These are phyloP conservation scores for Oryzias celebensis DNA, from an alignment of 2,113 vertebrate genomes.

Conservation along the genomic window DNA sequence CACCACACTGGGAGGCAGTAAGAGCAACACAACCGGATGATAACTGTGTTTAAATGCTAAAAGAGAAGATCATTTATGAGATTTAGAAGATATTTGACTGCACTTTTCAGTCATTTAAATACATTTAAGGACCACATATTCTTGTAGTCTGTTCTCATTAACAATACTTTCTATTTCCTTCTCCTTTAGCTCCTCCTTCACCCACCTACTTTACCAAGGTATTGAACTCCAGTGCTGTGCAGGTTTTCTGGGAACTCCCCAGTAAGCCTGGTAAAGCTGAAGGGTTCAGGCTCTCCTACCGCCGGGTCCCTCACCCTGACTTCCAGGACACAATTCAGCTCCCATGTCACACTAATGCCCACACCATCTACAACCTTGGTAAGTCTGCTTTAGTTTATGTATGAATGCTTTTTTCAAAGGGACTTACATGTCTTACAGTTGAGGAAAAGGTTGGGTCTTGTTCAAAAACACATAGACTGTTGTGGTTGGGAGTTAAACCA, in stretches of 20 bases:
- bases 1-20: constrained; percentile 77
- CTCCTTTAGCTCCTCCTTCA: constrained; percentile 63
- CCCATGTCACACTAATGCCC: constrained; percentile 60
- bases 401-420: too few relatives aligned
- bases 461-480: too few relatives aligned
- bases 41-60: too few relatives aligned
- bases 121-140: too few relatives aligned
- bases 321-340: constrained; percentile 71
- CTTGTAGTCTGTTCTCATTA: neutral
- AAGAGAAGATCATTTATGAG: too few relatives aligned
- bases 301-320: constrained; percentile 66
- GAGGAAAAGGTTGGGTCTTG: too few relatives aligned
- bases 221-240: constrained; percentile 66
- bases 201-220: constrained; percentile 77
- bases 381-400: constrained; percentile 24
- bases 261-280: constrained; percentile 64
- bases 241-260: constrained; percentile 78
- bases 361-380: constrained; percentile 73
- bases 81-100: too few relatives aligned
- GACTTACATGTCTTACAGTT: too few relatives aligned
- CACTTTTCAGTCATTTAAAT: too few relatives aligned
- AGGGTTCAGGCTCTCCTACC: constrained; percentile 77
- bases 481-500: too few relatives aligned
- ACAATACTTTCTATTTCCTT: neutral
- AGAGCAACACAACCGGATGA: neutral